Conservation (phyloP, 2,113 vertebrate genomes). For the Carassius gibelio region DNA sequence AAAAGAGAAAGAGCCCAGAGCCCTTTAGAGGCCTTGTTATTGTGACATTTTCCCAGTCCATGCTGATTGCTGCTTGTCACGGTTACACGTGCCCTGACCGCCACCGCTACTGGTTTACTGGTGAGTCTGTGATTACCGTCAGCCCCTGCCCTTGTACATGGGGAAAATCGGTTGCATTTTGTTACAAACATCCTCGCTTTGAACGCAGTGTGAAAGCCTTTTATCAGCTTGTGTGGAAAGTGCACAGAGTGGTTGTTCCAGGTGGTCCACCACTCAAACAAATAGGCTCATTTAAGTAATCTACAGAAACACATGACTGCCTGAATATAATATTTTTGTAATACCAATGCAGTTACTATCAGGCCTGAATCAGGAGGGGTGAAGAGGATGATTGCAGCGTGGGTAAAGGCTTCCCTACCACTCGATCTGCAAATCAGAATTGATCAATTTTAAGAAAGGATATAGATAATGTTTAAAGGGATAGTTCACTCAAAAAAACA, state of each 20-base stretch:
- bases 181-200: neutral
- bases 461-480: neutral
- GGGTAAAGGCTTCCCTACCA: slow-evolving; percentile 5
- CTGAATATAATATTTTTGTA: slow-evolving; percentile 37
- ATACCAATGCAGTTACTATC: slow-evolving; percentile 31
- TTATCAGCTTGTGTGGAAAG: slow-evolving; percentile 12
- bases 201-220: neutral
- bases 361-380: slow-evolving; percentile 27
- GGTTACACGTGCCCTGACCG: slow-evolving; percentile 19
- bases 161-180: slow-evolving; percentile 26
- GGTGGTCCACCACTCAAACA: slow-evolving; percentile 11
- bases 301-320: slow-evolving; percentile 40
- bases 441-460: neutral
- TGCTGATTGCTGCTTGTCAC: slow-evolving; percentile 7
- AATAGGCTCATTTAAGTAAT: slow-evolving; percentile 49
- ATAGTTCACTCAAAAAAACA: neutral
- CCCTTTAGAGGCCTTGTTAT: slow-evolving; percentile 7
- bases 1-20: neutral
- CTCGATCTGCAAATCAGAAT: slow-evolving; percentile 3
- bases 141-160: neutral
- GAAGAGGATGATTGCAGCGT: slow-evolving; percentile 21
- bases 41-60: slow-evolving; percentile 19
- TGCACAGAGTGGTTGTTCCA: slow-evolving; percentile 12
- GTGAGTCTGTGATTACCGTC: slow-evolving; percentile 39
- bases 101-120: neutral